phyloP scores from a whole-genome alignment of 2,888 invertebrate species.

The Sussaba pulchella region DNA sequence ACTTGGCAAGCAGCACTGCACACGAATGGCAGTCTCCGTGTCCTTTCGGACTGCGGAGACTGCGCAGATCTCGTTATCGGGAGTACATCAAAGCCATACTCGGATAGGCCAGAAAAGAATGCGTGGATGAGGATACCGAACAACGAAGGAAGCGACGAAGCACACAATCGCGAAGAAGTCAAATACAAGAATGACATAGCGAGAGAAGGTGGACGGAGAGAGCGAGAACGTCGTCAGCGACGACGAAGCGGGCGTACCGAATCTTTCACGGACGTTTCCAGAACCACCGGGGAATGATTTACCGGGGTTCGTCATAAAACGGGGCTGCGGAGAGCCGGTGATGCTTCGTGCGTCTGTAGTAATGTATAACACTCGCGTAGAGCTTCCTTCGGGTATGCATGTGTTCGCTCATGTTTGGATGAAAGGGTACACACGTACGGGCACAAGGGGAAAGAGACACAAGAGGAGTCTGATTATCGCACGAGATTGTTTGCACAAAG shows the following conservation, averaged over 20 bases:
- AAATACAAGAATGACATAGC: slow-evolving; percentile 31
- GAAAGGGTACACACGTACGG: slow-evolving; percentile 38
- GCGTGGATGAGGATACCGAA: slow-evolving; percentile 60
- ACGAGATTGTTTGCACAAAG: slow-evolving; percentile 81
- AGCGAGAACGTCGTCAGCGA: slow-evolving; percentile 68
- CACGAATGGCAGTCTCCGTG: not conserved
- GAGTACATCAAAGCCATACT: slow-evolving; percentile 72
- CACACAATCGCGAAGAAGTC: slow-evolving; percentile 36
- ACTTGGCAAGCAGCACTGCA: not conserved
- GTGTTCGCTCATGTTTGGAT: slow-evolving; percentile 25
- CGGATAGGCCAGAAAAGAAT: slow-evolving; percentile 37
- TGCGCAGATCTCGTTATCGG: slow-evolving; percentile 75
- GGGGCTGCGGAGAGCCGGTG: slow-evolving; percentile 71
- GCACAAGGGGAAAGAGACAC: slow-evolving; percentile 69
- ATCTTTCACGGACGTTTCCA: slow-evolving; percentile 78
- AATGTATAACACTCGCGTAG: slow-evolving; percentile 30
- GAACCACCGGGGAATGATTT: slow-evolving; percentile 80
- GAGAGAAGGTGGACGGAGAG: slow-evolving; percentile 58
- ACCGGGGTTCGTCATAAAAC: slow-evolving; percentile 81
- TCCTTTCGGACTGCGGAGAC: not conserved
- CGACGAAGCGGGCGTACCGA: slow-evolving; percentile 78
- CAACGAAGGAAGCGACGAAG: slow-evolving; percentile 17
- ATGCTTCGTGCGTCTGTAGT: slow-evolving; percentile 71
- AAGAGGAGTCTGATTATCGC: slow-evolving; percentile 83
- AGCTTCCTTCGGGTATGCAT: slow-evolving; percentile 27